Evolutionary conservation across 2,113 vertebrate species (phyloP).

Genomic region (Toxostoma redivivum): DNA sequence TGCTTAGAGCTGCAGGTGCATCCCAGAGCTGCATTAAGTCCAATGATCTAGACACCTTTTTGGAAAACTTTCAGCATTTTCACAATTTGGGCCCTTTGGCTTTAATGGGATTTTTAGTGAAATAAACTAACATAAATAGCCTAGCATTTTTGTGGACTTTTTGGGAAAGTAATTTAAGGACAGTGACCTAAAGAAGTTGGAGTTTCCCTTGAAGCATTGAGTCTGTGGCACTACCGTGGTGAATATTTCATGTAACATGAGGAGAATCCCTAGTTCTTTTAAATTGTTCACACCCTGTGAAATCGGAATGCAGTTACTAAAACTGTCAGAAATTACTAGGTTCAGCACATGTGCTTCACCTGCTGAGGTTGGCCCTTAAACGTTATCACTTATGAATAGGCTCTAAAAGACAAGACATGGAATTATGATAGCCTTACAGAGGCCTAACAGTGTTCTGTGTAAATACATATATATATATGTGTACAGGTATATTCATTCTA

Average conservation of each 20-base stretch:
- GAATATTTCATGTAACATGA: conserved; percentile 8
- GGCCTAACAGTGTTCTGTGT: background rate
- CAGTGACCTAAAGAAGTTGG: background rate
- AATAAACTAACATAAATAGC: background rate
- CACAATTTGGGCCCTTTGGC: background rate
- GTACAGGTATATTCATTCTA: too few species aligned
- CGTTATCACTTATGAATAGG: background rate
- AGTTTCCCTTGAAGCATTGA: background rate
- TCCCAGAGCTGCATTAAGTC: background rate
- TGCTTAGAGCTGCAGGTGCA: background rate
- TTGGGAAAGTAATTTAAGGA: background rate
- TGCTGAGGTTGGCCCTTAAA: background rate
- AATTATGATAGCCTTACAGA: background rate
- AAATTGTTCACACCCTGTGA: background rate
- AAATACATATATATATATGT: rapidly evolving
- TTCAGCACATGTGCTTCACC: background rate
- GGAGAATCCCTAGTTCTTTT: background rate
- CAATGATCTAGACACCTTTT: background rate
- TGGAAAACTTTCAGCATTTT: background rate
- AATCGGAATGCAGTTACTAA: background rate
- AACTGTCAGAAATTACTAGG: background rate
- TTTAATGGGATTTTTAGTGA: background rate
- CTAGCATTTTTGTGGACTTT: background rate
- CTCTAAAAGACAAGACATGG: background rate
- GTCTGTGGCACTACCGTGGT: background rate